Base-by-base conservation (phyloP, 2,797 vertebrate species). In the Xyrichtys novacula region DNA sequence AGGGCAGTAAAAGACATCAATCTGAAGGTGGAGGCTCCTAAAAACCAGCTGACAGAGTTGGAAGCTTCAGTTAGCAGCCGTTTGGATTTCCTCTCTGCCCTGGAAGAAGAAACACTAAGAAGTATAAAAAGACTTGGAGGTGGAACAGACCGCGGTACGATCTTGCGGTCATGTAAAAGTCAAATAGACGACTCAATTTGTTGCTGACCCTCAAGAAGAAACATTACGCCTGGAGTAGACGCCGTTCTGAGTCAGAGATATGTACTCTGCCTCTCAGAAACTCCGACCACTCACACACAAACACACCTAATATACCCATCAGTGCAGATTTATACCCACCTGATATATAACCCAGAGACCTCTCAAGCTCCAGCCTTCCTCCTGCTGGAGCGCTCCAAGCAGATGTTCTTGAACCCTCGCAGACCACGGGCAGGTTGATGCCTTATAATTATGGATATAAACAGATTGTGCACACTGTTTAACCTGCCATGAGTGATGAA, bases 381-480 rank as follows among this genome's bases (percentile, higher is more conserved):
- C 60, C 56, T 36, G 64, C 40, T 31, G 16, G 50, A 79, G 57
- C 12, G 10, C 76, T 78, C 36, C 23, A 19, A 86, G 79, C 91
- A 92, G 90, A 90, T 93, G 89, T 82, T 86, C 60, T 81, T 81
- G 78, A 78, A 84, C 65, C 77, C 76, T 78, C 10, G n/a, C 70
- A 44, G 61, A 56, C 58, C 68, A 42, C 23, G 47, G 69, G 68
- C 74, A 60, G 59, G 48, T 84, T 82, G 83, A 86, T 71, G 77
- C 72, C 71, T 69, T 83, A 89, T 89, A 91, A 94, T 93, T 93
- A 90, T 81, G 78, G 80, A 81, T 85, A 86, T 87, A 90, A 91
- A 91, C 89, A 92, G 89, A 90, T 92, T 88, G 87, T 70, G 84
- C 85, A 81, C 82, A 85, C 81, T 84, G 84, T 88, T 90, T 81